Evolutionary conservation across 1,140 invertebrate genomes (phyloP), one percentile per base, ranked within the genome.

Genomic region (Himalopsyche phryganea): DNA sequence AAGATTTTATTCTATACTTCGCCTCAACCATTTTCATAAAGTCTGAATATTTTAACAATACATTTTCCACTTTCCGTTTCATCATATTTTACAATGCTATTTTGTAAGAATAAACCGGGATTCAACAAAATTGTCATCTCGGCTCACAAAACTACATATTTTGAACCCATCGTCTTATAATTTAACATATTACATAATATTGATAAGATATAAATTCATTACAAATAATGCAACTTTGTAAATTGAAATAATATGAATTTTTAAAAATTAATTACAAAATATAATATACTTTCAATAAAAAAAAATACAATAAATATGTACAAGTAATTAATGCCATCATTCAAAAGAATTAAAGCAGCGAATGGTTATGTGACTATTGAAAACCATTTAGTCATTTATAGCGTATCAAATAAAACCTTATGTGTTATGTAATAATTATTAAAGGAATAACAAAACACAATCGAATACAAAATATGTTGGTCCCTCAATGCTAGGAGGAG

Each of bases 21-120:
- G 52, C 52, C 52, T 54, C 44, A 54, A 54, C 52, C 52, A 17
- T 54, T 50, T 47, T 54, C 44, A 54, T 54, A 54, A 54, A 54
- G 52, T 42, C 20, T 54, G 52, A 54, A 54, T 54, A 47, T 54
- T 46, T 50, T 40, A 50, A 50, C 48, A 38, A 50, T 18, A 50
- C 48, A 38, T 19, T 50, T 40, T 53, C 50, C 40, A 53, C 52
- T 46, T 52, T 46, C 42, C 45, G 36, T 36, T 38, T 35, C 35
- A 46, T 52, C 36, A 28, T 23, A 23, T 36, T 54, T 42, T 54
- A 54, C 52, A 54, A 32, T 53, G 41, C 40, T 44, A 45, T 50
- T 35, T 40, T 38, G 52, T 40, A 47, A 46, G 42, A 54, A 42
- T 47, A 54, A 47, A 44, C 38, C n/a, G 38, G 38, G 36, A 46